Evolutionary conservation across 2,113 vertebrate species (phyloP), one percentile per base, ranked within the genome.

Genomic region (Chloropsis cyanopogon): DNA sequence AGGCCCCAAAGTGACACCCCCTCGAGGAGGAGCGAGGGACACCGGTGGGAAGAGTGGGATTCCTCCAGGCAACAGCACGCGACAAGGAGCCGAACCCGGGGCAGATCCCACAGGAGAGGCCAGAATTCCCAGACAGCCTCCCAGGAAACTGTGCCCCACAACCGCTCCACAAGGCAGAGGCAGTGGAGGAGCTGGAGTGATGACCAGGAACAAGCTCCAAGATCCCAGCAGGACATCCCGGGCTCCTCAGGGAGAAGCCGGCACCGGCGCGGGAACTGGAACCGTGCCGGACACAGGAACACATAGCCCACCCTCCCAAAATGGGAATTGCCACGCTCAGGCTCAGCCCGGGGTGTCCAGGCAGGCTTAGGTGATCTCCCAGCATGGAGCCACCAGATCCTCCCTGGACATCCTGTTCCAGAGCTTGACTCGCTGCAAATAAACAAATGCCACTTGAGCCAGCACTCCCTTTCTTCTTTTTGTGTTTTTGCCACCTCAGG

Each of bases 101-200:
- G 69, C 10, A 60, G 69, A 59, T 60, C 69, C 69, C 69, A 17
- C 39, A 7, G 60, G 68, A 57, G 53, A 82, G 13, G 33, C 39
- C 46, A 20, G 14, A 21, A 37, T 31, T 13, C 26, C n/a, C 4
- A 2, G 33, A 3, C 19, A 19, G 6, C 6, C 15, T 46, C 60
- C 7, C 9, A 8, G 39, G 13, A 13, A 39, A 12, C 0, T 2
- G 28, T 4, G 23, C 7, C 28, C 39, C n/a, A 0, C 2, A 0
- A 6, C 5, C 15, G 8, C 28, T 53, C 61, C 20, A 0, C 7
- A 2, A 14, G 53, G 39, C 61, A 53, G 46, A 75, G 86, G 60
- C 33, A 3, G 2, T 9, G 52, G 53, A 75, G 69, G 24, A 53
- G 61, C 39, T 25, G 61, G 20, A 68, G 18, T 39, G 13, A 21